phyloP scores from a whole-genome alignment of 2,888 invertebrate species.

The Shargacucullia verbasci region DNA sequence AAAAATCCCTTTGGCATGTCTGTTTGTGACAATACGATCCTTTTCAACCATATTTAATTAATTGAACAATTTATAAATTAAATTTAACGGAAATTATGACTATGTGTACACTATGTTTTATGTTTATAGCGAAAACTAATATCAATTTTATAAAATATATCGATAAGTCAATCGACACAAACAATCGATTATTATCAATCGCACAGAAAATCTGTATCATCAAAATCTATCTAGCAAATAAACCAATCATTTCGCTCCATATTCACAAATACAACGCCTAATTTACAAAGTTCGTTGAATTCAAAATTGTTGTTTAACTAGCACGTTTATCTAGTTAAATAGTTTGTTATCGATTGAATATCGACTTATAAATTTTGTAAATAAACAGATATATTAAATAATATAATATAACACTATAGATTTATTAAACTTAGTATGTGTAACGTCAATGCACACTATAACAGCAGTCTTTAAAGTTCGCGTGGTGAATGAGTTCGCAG shows the following conservation, averaged over 20 bases:
- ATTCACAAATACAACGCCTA: too few species aligned
- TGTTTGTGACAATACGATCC: slow-evolving; percentile 34
- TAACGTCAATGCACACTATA: slow-evolving; percentile 21
- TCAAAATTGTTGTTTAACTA: too few species aligned
- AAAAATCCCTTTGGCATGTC: slow-evolving; percentile 66
- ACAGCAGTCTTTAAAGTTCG: slow-evolving; percentile 34
- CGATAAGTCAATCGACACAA: too few species aligned
- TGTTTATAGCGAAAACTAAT: slow-evolving; percentile 1
- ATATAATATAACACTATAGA: slow-evolving; percentile 22
- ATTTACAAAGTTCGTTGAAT: too few species aligned
- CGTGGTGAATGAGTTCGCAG: slow-evolving; percentile 11
- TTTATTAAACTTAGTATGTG: slow-evolving; percentile 28
- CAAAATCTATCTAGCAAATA: not conserved
- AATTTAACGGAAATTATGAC: not conserved
- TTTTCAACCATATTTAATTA: slow-evolving; percentile 15
- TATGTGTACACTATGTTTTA: slow-evolving; percentile 3
- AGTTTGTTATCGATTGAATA: slow-evolving; percentile 16
- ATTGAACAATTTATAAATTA: slow-evolving; percentile 29
- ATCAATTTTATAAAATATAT: too few species aligned
- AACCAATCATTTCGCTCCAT: not conserved
- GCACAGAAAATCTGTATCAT: not conserved
- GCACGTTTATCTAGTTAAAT: too few species aligned
- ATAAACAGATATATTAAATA: not conserved
- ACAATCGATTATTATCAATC: slow-evolving; percentile 1
- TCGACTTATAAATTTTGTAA: not conserved